These are phyloP conservation scores for Eurois occulta DNA, from an alignment of 2,888 invertebrate species.

Conservation along the genomic window DNA sequence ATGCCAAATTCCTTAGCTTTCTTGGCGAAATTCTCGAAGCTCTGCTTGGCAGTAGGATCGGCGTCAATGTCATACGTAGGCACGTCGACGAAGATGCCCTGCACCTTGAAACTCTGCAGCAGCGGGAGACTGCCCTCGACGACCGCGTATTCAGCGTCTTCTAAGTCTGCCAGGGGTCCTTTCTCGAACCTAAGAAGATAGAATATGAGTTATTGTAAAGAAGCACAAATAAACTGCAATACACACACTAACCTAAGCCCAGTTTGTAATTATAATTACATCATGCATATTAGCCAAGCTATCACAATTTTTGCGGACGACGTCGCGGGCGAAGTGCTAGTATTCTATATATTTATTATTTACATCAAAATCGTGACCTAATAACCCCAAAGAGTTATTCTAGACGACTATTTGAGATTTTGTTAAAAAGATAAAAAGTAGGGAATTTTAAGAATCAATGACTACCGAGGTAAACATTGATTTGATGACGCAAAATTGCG, in stretches of 20 bases:
- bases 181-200: constrained; percentile 92
- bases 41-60: constrained; percentile 81
- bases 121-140: constrained; percentile 67
- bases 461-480: neutral
- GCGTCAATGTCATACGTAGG: constrained; percentile 90
- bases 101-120: constrained; percentile 75
- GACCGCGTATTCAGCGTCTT: constrained; percentile 66
- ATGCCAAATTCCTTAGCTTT: constrained; percentile 89
- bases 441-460: neutral
- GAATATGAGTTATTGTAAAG: neutral
- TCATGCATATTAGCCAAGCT: too few relatives aligned
- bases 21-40: constrained; percentile 79
- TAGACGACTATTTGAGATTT: neutral
- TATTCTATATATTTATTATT: neutral
- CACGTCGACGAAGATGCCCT: constrained; percentile 92
- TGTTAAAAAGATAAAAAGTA: neutral
- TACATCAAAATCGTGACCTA: neutral
- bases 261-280: too few relatives aligned
- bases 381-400: neutral
- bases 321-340: too few relatives aligned
- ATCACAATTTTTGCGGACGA: too few relatives aligned
- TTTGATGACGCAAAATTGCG: neutral
- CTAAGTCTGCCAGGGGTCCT: constrained; percentile 93
- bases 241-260: neutral
- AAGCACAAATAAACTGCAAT: neutral